Evolutionary conservation across 1,140 invertebrate species (phyloP).

Genomic region (Solen grandis): DNA sequence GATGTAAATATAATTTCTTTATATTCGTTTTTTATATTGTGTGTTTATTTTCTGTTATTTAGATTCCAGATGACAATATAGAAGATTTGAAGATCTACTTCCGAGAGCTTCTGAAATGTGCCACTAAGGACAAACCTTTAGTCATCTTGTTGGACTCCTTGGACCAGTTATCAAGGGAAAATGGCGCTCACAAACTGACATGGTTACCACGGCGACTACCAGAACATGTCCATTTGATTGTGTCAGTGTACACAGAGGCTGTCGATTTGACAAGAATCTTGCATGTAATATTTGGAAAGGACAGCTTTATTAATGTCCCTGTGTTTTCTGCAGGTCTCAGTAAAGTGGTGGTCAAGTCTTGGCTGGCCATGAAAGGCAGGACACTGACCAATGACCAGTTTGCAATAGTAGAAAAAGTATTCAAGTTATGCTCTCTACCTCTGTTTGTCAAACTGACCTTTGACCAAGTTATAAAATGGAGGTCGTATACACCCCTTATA

Average conservation of each 20-base stretch:
- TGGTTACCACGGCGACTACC: slow-evolving; percentile 71
- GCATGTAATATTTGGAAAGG: slow-evolving; percentile 85
- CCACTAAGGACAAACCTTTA: slow-evolving; percentile 60
- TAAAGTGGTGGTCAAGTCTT: slow-evolving; percentile 66
- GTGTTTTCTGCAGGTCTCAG: slow-evolving; percentile 61
- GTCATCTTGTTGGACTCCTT: slow-evolving; percentile 75
- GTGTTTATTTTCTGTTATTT: background rate
- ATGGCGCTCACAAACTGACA: slow-evolving; percentile 64
- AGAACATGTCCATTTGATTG: slow-evolving; percentile 67
- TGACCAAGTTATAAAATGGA: slow-evolving; percentile 71
- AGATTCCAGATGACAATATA: slow-evolving; percentile 57
- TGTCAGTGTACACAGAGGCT: slow-evolving; percentile 66
- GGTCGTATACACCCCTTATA: slow-evolving; percentile 63
- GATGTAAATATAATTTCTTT: too few species aligned
- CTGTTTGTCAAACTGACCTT: slow-evolving; percentile 72
- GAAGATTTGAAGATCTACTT: slow-evolving; percentile 57
- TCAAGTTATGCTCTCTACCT: slow-evolving; percentile 69
- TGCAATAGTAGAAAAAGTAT: slow-evolving; percentile 64
- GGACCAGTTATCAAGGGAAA: slow-evolving; percentile 66
- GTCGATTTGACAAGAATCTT: slow-evolving; percentile 44
- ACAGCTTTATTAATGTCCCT: slow-evolving; percentile 65
- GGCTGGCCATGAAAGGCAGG: slow-evolving; percentile 63
- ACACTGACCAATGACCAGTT: slow-evolving; percentile 67
- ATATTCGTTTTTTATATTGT: too few species aligned
- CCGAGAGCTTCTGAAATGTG: slow-evolving; percentile 45